Evolutionary conservation across 2,797 vertebrate genomes (phyloP).

Genomic region (Australoheros facetus): DNA sequence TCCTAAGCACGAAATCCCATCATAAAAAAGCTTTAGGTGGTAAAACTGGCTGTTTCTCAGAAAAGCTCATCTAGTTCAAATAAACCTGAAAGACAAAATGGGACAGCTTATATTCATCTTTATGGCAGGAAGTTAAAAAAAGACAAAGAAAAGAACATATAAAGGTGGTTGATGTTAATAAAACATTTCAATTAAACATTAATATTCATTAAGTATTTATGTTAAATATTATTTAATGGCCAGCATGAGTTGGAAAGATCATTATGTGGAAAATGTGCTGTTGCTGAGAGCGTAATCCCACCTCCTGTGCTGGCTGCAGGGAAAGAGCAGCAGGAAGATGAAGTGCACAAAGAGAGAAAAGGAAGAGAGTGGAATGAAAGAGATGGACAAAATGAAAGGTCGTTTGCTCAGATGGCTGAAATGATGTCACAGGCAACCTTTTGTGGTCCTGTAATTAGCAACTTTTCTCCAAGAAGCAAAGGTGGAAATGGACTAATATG

Average conservation of each 20-base stretch:
- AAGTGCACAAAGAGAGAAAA: fast-evolving
- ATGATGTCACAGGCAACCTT: not conserved
- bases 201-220: constrained; percentile 7
- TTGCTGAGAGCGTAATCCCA: not conserved
- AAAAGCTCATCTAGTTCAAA: constrained; percentile 17
- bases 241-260: not conserved
- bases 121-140: not conserved
- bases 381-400: not conserved
- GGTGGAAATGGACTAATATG: not conserved
- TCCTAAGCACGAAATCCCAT: not conserved
- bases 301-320: not conserved
- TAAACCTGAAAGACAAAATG: not conserved
- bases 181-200: not conserved
- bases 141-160: not conserved
- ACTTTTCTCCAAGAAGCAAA: not conserved
- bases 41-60: constrained; percentile 6
- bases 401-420: not conserved
- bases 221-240: not conserved
- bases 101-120: not conserved
- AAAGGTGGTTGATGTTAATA: not conserved
- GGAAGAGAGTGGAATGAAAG: no score
- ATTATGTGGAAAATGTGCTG: not conserved
- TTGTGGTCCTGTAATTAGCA: not conserved
- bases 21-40: constrained; percentile 4
- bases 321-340: not conserved